Conservation (phyloP, 2,888 invertebrate species). For the Drosophila maculinotata region DNA sequence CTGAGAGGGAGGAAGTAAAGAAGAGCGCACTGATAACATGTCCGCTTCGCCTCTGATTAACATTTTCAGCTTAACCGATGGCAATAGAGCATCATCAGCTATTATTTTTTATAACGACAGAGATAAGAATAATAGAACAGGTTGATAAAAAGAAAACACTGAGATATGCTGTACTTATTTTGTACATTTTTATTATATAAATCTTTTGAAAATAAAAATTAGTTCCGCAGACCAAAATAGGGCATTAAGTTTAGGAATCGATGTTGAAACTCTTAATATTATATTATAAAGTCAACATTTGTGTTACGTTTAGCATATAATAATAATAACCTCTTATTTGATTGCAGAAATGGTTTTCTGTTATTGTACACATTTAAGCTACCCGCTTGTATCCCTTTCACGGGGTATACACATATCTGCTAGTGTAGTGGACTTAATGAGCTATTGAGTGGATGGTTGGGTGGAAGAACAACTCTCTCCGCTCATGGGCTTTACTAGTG, state of each 20-base stretch:
- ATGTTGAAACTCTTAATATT: too few relatives aligned
- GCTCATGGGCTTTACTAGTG: conserved; percentile 1
- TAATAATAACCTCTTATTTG: too few relatives aligned
- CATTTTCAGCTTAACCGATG: conserved; percentile 19
- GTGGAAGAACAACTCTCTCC: conserved; percentile 2
- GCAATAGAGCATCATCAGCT: conserved; percentile 40
- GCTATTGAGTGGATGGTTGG: background rate
- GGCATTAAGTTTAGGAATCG: too few relatives aligned
- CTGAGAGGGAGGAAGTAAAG: conserved; percentile 2
- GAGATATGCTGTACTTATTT: conserved; percentile 6
- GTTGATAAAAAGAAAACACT: background rate
- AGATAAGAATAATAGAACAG: conserved; percentile 30
- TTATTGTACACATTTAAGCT: background rate
- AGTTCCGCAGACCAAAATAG: too few relatives aligned
- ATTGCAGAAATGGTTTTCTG: too few relatives aligned
- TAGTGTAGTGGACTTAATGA: conserved; percentile 4
- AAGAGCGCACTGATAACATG: conserved; percentile 45
- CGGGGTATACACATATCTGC: conserved; percentile 11
- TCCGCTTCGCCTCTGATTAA: conserved; percentile 17
- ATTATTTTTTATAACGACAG: conserved; percentile 7
- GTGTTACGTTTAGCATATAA: too few relatives aligned
- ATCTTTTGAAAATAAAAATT: too few relatives aligned
- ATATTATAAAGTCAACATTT: too few relatives aligned
- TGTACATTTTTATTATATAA: too few relatives aligned
- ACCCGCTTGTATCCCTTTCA: background rate